A percentile compares a stretch with the other conserved stretches of the same genome.
Evolutionary conservation across 2,888 invertebrate species (phyloP).

Genomic region (Hemicrepidius hirtus): DNA sequence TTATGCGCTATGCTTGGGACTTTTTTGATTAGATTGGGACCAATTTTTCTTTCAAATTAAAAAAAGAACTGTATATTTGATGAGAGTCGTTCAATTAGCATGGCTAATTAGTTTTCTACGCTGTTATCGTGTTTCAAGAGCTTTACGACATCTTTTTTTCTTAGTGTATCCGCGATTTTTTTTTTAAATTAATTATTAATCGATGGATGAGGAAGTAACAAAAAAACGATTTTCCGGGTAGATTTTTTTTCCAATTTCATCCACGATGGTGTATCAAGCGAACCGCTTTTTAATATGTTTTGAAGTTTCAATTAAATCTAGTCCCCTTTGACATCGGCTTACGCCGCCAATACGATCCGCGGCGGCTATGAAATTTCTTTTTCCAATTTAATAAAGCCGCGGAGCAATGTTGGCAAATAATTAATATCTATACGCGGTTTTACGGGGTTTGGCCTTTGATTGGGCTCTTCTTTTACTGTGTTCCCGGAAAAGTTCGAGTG

Average conservation of each 20-base stretch:
- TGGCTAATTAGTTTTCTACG: conserved; percentile 60
- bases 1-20: conserved; percentile 65
- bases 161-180: too few species aligned
- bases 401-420: conserved; percentile 65
- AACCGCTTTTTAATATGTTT: conserved; percentile 65
- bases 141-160: conserved; percentile 30
- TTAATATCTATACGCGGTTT: conserved; percentile 61
- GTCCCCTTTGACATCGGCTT: conserved; percentile 66
- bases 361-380: conserved; percentile 67
- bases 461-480: conserved; percentile 34
- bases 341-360: conserved; percentile 63
- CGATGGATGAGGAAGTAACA: conserved; percentile 8
- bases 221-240: conserved; percentile 38
- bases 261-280: conserved; percentile 44
- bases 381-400: conserved; percentile 67
- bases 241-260: conserved; percentile 42
- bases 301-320: conserved; percentile 68
- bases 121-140: conserved; percentile 48
- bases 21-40: conserved; percentile 69
- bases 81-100: conserved; percentile 67
- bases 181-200: conserved; percentile 31
- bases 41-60: conserved; percentile 69
- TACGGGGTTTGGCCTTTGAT: conserved; percentile 46
- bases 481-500: too few species aligned
- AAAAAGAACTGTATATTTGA: conserved; percentile 69